Evolutionary conservation across 2,113 vertebrate species (phyloP).

Genomic region (Ctenodactylus gundi): DNA sequence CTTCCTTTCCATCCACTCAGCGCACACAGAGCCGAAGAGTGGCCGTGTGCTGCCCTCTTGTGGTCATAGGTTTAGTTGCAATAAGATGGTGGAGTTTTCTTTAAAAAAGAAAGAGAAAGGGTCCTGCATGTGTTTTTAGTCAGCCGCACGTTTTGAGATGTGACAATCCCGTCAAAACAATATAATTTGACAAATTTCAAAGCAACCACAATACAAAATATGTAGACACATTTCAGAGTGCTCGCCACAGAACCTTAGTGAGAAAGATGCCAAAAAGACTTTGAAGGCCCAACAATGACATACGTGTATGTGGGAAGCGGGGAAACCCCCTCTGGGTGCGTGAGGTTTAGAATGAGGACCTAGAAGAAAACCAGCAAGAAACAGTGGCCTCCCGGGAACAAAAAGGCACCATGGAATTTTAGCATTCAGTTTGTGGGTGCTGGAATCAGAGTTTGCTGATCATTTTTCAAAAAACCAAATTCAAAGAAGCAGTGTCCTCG

Average conservation of each 20-base stretch:
- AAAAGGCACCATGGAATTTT: neutral
- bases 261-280: slow-evolving; percentile 15
- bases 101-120: neutral
- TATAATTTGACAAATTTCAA: slow-evolving; percentile 63
- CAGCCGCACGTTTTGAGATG: slow-evolving; percentile 62
- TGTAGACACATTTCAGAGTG: neutral
- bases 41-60: slow-evolving; percentile 52
- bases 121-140: slow-evolving; percentile 62
- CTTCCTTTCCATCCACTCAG: accelerated
- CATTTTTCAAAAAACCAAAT: neutral
- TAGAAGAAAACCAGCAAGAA: neutral
- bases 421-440: neutral
- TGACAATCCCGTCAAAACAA: slow-evolving; percentile 77
- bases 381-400: neutral
- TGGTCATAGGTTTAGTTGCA: slow-evolving; percentile 33
- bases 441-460: neutral
- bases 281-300: neutral
- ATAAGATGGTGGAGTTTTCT: neutral
- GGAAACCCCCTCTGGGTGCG: neutral
- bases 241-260: neutral
- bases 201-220: slow-evolving; percentile 67
- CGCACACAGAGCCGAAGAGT: neutral
- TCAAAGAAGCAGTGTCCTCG: neutral
- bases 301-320: neutral
- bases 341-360: neutral